Evolutionary conservation across 2,113 vertebrate genomes (phyloP), one percentile per base, ranked within the genome.

Genomic region (Embiotoca jacksoni): DNA sequence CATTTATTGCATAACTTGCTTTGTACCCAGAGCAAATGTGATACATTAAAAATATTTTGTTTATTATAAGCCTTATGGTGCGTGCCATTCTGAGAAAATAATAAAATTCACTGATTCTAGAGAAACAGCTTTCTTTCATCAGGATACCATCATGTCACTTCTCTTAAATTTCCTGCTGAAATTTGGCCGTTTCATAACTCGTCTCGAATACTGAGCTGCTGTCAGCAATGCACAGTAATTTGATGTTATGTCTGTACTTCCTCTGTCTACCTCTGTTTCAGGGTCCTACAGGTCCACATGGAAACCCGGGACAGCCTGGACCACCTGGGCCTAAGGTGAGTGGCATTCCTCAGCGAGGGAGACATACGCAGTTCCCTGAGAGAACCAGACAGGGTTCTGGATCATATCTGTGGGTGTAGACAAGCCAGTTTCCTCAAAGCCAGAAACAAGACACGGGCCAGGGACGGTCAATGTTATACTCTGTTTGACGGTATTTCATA

Each of bases 261-360:
- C 16, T 72, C 13, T 74, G 10, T 53, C 49, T 86, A 62, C 46
- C 4, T 74, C 55, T 87, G 73, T 85, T 89, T 7, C 71, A 99
- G 98, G 98, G 98, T 82, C 92, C 95, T 59, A 83, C 94, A 66
- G 98, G 98, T 83, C 96, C 96, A 84, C 95, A 97, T 83, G 98
- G 98, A 91, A 99, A 94, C 83, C 96, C 97, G 65, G 98, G 98
- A 49, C 91, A 95, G 72, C 95, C 95, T 84, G 98, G 98, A 90
- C 86, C 95, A 78, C 96, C 96, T 81, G 98, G 98, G 78, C 93
- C 92, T 72, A 99, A 99, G 96, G 98, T 99, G 81, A 95, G 96
- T 73, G 13, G 0, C 35, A 15, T 61, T 58, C 0, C 69, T 3
- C 3, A 30, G 8, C 8, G 15, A 41, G 61, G 14, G 39, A 10